Base-by-base conservation (phyloP, 1,140 invertebrate species). In the Subanguina moxae region DNA sequence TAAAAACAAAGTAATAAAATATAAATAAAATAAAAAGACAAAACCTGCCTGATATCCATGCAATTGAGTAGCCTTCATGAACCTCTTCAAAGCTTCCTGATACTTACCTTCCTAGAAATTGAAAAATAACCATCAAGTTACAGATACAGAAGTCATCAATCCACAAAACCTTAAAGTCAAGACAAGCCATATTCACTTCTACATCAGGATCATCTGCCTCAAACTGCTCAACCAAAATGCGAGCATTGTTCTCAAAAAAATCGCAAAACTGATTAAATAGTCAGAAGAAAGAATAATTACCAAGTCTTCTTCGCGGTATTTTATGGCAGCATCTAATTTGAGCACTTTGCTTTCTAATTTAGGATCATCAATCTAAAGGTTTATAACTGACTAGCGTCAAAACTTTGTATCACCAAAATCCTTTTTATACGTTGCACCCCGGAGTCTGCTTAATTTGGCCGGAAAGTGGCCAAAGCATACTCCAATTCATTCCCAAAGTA, bases 261-360 rank as follows among this genome's bases (percentile, higher is more conserved):
- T 38, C 3, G 32, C 11, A 38, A 38, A 38, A 38, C 32, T 5
- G 11, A 38, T n/a, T 3, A 38, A 38, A 5, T 38, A 38, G 32
- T 38, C 32, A 38, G 11, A 38, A 5, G 3, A 38, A 38, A 38
- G 11, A 38, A 11, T 38, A 38, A 38, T 38, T 3, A 90, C 86
- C 58, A 92, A 87, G 83, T 97, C 94, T 82, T 97, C 94, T 85
- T 96, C 91, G 0, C 92, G 91, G 83, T 97, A 97, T 83, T 95
- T 94, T 59, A 98, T 97, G 21, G 93, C 94, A 45, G 94, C 92
- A 86, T 96, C 92, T 28, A 98, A 82, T 85, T 97, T 97, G n/a
- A 89, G 88, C 19, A 89, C 88, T 77, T 89, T 88, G 63, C 85
- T 86, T 71, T 89, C 87, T 70, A 90, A 86, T 71, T 88, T 87